Conservation (phyloP, 2,888 invertebrate species). For the Xanthorhoe spadicearia region DNA sequence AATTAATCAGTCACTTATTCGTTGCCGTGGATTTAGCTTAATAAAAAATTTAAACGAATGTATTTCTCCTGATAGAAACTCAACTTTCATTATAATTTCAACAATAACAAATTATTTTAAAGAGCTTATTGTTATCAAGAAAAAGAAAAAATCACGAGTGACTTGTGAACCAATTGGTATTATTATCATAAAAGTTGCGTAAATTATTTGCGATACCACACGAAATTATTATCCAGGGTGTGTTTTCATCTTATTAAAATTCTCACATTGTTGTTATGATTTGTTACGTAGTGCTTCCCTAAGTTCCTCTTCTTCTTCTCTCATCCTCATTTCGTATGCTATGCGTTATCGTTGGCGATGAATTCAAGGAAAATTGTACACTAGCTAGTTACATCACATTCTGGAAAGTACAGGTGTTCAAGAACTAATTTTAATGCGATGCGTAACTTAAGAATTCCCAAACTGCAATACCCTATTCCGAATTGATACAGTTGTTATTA, state of each 20-base stretch:
- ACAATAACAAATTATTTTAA: too few relatives aligned
- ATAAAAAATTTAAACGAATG: too few relatives aligned
- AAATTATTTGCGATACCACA: constrained; percentile 13
- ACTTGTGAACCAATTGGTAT: background rate
- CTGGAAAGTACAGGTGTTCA: constrained; percentile 24
- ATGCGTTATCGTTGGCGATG: constrained; percentile 36
- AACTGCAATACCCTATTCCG: background rate
- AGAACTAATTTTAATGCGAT: constrained; percentile 8
- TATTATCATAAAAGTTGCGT: background rate
- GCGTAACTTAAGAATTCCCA: constrained; percentile 8
- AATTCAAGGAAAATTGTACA: constrained; percentile 41
- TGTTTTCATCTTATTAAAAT: constrained; percentile 28
- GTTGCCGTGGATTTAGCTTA: too few relatives aligned
- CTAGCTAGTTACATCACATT: constrained; percentile 25
- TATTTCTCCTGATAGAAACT: too few relatives aligned
- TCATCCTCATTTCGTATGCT: constrained; percentile 44
- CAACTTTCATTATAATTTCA: too few relatives aligned
- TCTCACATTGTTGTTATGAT: constrained; percentile 39
- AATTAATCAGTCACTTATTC: too few relatives aligned
- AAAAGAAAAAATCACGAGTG: too few relatives aligned
- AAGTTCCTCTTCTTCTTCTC: constrained; percentile 32
- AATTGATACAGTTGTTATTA: background rate
- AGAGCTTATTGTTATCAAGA: too few relatives aligned
- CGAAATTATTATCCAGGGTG: constrained; percentile 12
- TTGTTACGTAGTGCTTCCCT: constrained; percentile 33